phyloP scores from a whole-genome alignment of 2,797 vertebrate genomes.

The Eidolon dupreanum region DNA sequence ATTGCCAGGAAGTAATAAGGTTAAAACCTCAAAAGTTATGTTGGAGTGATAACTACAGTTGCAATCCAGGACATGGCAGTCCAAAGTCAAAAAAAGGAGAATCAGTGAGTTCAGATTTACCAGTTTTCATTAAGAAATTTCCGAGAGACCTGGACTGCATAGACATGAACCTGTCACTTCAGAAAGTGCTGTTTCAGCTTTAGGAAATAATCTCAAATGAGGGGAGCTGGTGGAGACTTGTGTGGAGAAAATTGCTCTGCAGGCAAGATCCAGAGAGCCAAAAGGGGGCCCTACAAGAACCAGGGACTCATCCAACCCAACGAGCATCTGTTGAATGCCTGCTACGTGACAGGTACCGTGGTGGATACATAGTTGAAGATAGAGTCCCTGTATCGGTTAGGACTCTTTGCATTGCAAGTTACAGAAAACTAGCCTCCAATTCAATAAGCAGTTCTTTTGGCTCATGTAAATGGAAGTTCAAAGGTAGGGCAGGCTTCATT shows the following conservation, averaged over 20 bases:
- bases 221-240: background rate
- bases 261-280: background rate
- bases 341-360: background rate
- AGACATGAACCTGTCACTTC: background rate
- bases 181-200: conserved; percentile 6
- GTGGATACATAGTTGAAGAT: background rate
- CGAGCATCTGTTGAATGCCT: background rate
- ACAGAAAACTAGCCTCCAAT: background rate
- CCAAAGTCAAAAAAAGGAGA: background rate
- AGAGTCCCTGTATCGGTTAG: background rate
- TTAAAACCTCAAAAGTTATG: background rate
- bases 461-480: background rate
- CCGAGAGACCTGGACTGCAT: background rate
- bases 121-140: background rate
- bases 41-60: background rate
- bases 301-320: background rate
- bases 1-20: background rate
- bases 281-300: background rate
- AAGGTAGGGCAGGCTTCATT: background rate
- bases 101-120: background rate
- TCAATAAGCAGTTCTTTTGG: background rate
- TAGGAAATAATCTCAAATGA: background rate
- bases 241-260: background rate
- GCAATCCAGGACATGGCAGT: background rate
- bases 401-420: background rate